Evolutionary conservation across 2,113 vertebrate genomes (phyloP).

Genomic region (Bungarus multicinctus): DNA sequence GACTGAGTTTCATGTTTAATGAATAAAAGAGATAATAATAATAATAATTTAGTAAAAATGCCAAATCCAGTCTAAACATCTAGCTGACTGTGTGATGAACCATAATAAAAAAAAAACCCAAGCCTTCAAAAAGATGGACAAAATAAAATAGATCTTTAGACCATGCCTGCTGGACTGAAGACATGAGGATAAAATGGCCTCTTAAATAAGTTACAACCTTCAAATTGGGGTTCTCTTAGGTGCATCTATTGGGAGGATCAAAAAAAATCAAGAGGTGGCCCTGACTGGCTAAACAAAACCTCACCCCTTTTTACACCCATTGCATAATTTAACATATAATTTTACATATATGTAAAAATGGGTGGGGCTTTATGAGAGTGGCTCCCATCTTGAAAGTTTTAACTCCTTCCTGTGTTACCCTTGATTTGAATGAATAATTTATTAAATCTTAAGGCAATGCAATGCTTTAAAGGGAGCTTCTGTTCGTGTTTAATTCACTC

Average conservation of each 20-base stretch:
- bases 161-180: neutral
- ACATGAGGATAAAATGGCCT: neutral
- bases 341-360: neutral
- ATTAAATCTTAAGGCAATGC: neutral
- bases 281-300: neutral
- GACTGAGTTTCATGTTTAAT: too few relatives aligned
- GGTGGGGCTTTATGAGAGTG: neutral
- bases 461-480: neutral
- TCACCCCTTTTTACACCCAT: neutral
- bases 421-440: neutral
- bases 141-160: neutral
- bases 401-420: too few relatives aligned
- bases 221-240: neutral
- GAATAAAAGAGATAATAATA: too few relatives aligned
- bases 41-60: too few relatives aligned
- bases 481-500: neutral
- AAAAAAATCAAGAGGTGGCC: neutral
- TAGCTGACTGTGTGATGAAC: too few relatives aligned
- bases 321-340: neutral
- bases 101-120: neutral
- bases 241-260: neutral
- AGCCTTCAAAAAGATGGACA: neutral
- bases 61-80: too few relatives aligned
- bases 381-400: too few relatives aligned
- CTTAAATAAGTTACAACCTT: neutral